These are phyloP conservation scores for Solenopsis invicta DNA, from an alignment of 1,140 invertebrate genomes.

Conservation along the genomic window DNA sequence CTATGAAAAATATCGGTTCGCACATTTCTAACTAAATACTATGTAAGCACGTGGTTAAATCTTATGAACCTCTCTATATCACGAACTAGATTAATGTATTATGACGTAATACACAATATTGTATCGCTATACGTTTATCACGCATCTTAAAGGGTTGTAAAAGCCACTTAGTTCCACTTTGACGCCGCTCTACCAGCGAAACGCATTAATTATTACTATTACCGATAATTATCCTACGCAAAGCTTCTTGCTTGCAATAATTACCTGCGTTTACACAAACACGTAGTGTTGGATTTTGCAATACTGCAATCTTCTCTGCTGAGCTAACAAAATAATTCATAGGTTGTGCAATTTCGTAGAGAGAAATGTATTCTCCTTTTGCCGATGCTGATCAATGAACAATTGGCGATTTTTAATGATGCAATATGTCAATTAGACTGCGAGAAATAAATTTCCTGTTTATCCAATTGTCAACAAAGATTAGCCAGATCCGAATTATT, in stretches of 20 bases:
- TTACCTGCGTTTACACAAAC: slow-evolving; percentile 29
- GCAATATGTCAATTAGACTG: background rate
- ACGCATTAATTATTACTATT: slow-evolving; percentile 45
- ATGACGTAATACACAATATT: slow-evolving; percentile 24
- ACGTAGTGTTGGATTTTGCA: background rate
- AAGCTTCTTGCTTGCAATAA: slow-evolving; percentile 35
- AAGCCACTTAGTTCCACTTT: slow-evolving; percentile 42
- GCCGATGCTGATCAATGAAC: background rate
- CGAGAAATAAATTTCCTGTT: background rate
- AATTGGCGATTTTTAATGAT: background rate
- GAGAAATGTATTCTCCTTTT: background rate
- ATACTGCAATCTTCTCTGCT: background rate
- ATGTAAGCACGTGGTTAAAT: slow-evolving; percentile 12
- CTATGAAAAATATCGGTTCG: too few species aligned
- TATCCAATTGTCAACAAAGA: background rate
- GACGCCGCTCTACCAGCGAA: background rate
- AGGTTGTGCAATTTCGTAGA: background rate
- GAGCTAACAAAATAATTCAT: slow-evolving; percentile 28
- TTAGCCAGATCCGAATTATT: background rate
- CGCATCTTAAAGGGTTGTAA: slow-evolving; percentile 35
- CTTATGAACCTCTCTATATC: background rate
- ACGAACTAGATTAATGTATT: slow-evolving; percentile 6
- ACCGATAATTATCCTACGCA: slow-evolving; percentile 38
- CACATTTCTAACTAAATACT: background rate
- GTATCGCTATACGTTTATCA: slow-evolving; percentile 42